Conservation (phyloP, 1,140 invertebrate species). For the Wasmannia auropunctata region DNA sequence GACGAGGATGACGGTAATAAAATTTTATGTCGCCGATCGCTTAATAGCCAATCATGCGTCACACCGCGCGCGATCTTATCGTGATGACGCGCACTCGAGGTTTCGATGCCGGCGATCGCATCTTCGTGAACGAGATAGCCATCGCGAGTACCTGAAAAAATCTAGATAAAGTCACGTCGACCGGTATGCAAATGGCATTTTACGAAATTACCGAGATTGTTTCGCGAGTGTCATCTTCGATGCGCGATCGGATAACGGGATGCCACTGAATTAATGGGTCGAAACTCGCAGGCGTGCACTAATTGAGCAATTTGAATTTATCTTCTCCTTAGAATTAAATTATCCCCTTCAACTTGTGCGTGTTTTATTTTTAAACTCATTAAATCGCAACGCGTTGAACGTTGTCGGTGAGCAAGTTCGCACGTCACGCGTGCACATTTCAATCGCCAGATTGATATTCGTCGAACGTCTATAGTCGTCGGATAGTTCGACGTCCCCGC, state of each 20-base stretch:
- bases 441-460: not conserved
- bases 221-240: constrained; percentile 18
- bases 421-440: not conserved
- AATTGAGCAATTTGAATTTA: constrained; percentile 12
- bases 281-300: constrained; percentile 11
- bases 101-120: not conserved
- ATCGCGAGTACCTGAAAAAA: constrained; percentile 18
- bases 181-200: constrained; percentile 38
- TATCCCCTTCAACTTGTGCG: not conserved
- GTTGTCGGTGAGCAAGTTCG: not conserved
- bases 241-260: not conserved
- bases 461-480: constrained; percentile 9
- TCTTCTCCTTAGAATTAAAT: constrained; percentile 30
- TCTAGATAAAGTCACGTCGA: constrained; percentile 14
- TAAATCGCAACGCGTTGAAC: not conserved
- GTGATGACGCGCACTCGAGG: constrained; percentile 6
- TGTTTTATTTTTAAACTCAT: not conserved
- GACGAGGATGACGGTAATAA: not conserved
- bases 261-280: not conserved
- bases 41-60: constrained; percentile 43
- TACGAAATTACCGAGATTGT: constrained; percentile 15
- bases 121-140: not conserved
- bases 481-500: not conserved
- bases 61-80: constrained; percentile 21
- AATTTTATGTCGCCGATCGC: constrained; percentile 28